Evolutionary conservation across 2,888 invertebrate genomes (phyloP), one percentile per base, ranked within the genome.

Genomic region (Stegophylla sp.): DNA sequence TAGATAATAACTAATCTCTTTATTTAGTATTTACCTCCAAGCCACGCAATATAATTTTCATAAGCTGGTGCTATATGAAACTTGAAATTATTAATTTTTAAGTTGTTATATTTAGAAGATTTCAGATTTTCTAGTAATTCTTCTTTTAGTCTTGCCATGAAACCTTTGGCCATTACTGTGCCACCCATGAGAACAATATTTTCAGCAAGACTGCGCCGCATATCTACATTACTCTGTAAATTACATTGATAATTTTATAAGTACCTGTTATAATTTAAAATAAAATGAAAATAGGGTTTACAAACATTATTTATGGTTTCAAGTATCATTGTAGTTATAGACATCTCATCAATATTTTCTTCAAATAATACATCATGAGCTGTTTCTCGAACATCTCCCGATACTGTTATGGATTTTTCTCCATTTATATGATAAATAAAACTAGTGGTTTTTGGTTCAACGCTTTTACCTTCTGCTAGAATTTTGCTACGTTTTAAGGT

Each of bases 121-220:
- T 89, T 86, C n/a, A 92, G 86, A 64, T 95, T 89, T 82, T 89
- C 85, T 48, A 90, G 88, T 81, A 98, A 88, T 87, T 98, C 98
- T 1, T 90, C 88, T 83, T 91, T 90, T 1, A 98, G 88, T 76
- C 98, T 90, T 28, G 93, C 90, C 85, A 91, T 89, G 84, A 98
- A 92, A 0, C 98, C 98, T 77, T 92, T 92, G 83, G 94, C 88
- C 90, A 93, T 92, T 0, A 92, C 89, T 1, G 93, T 92, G 15
- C 98, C 98, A 51, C 98, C 98, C 79, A 93, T 91, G 26, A 98
- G 87, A 79, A 98, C 88, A 84, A 98, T 90, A 87, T 94, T 96
- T 86, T 92, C 92, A 0, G 95, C 92, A 59, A 98, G 88, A 71
- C 89, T 88, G 77, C 90, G 89, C 17, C 97, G 90, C 82, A 92